Evolutionary conservation across 2,797 vertebrate genomes (phyloP).

Genomic region (Hapalemur alaotrensis): DNA sequence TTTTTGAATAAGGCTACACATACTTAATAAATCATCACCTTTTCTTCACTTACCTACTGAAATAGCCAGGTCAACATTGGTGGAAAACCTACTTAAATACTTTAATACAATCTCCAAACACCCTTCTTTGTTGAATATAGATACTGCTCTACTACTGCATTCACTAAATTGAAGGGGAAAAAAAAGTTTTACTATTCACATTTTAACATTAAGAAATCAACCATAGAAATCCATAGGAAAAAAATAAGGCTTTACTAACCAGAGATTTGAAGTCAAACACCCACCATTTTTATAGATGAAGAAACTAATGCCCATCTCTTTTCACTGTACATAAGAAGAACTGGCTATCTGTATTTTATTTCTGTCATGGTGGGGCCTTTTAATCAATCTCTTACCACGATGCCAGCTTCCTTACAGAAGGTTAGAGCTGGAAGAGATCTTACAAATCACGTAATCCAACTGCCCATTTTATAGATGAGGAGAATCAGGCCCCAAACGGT

Average conservation of each 20-base stretch:
- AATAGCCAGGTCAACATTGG: constrained; percentile 92
- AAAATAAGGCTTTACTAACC: constrained; percentile 13
- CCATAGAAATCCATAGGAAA: constrained; percentile 32
- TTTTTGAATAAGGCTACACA: not conserved
- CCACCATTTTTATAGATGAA: not conserved
- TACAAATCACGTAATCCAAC: not conserved
- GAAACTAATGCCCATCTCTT: not conserved
- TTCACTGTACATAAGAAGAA: not conserved
- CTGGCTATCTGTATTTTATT: not conserved
- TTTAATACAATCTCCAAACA: constrained; percentile 92
- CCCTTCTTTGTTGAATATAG: constrained; percentile 93
- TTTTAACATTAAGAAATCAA: constrained; percentile 65
- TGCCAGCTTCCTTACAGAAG: not conserved
- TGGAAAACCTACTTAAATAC: constrained; percentile 91
- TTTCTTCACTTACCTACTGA: constrained; percentile 91
- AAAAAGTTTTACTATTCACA: constrained; percentile 68
- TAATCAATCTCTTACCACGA: not conserved
- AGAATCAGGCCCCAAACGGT: not conserved
- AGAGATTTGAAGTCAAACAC: not conserved
- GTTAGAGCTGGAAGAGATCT: not conserved
- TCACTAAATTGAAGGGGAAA: constrained; percentile 87
- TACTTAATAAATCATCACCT: not conserved
- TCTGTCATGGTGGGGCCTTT: not conserved
- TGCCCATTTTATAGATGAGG: not conserved
- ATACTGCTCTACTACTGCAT: constrained; percentile 92